These are phyloP conservation scores for Oxyruncus cristatus DNA, from an alignment of 2,113 vertebrate genomes.

Conservation along the genomic window DNA sequence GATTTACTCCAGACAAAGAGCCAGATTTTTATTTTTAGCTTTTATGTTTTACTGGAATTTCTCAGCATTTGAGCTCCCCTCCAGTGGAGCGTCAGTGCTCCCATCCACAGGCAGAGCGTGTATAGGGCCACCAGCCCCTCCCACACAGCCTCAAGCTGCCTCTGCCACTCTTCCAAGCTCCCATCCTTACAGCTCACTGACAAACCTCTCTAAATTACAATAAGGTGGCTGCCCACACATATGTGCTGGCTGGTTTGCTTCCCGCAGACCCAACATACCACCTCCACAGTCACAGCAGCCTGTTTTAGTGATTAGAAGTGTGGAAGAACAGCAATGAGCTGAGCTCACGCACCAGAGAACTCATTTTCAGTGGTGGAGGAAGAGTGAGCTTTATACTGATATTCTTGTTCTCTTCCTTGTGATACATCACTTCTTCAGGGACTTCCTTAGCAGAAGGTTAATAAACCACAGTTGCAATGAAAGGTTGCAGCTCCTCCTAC, in stretches of 20 bases:
- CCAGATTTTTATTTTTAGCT: background rate
- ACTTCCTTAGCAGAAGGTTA: background rate
- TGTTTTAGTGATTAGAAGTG: constrained; percentile 31
- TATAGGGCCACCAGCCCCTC: background rate
- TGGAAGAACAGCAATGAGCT: background rate
- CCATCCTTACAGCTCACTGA: background rate
- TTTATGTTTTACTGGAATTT: background rate
- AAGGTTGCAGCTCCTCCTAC: background rate
- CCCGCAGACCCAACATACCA: constrained; percentile 51
- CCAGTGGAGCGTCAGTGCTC: background rate
- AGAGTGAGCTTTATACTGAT: background rate
- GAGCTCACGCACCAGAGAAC: background rate
- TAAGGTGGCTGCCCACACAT: constrained; percentile 50
- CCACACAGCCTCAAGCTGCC: background rate
- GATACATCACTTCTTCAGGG: background rate
- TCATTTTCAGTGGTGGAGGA: background rate
- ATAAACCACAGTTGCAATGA: background rate
- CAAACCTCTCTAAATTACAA: constrained; percentile 25
- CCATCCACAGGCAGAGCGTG: background rate
- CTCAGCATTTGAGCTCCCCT: background rate
- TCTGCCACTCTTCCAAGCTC: background rate
- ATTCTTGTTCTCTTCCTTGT: background rate
- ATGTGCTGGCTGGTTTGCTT: constrained; percentile 40
- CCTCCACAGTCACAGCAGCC: constrained; percentile 58
- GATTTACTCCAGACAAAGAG: background rate